Evolutionary conservation across 2,113 vertebrate genomes (phyloP).

Genomic region (Chauna torquata): DNA sequence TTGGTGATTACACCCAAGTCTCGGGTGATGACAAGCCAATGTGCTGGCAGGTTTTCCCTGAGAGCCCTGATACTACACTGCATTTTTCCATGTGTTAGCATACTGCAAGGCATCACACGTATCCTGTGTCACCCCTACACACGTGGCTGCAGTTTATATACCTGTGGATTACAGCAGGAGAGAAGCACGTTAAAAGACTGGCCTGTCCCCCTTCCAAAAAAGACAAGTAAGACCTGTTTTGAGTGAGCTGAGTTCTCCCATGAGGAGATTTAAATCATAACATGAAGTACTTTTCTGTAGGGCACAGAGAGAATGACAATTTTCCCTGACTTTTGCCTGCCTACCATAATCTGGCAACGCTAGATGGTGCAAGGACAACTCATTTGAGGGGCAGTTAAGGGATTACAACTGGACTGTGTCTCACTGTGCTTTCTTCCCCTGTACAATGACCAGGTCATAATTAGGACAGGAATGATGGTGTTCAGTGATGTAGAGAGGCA

Average conservation of each 20-base stretch:
- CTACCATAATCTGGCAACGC: slow-evolving; percentile 2
- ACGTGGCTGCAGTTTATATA: background rate
- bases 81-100: background rate
- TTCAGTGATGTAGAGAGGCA: background rate
- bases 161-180: background rate
- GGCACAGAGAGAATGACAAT: background rate
- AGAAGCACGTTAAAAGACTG: background rate
- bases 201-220: background rate
- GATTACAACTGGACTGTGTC: slow-evolving; percentile 57
- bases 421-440: slow-evolving; percentile 19
- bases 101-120: background rate
- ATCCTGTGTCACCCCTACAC: background rate
- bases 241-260: background rate
- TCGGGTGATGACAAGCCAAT: background rate
- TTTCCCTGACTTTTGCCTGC: slow-evolving; percentile 14
- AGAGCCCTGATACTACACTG: background rate
- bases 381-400: slow-evolving; percentile 62
- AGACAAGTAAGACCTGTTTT: background rate
- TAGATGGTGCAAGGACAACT: slow-evolving; percentile 29
- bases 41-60: background rate
- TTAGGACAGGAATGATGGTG: slow-evolving; percentile 51
- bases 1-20: background rate
- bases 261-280: background rate
- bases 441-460: slow-evolving; percentile 59
- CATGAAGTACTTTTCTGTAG: background rate